These are phyloP conservation scores for Silvanus unidentatus DNA, from an alignment of 2,888 invertebrate genomes.

Conservation along the genomic window DNA sequence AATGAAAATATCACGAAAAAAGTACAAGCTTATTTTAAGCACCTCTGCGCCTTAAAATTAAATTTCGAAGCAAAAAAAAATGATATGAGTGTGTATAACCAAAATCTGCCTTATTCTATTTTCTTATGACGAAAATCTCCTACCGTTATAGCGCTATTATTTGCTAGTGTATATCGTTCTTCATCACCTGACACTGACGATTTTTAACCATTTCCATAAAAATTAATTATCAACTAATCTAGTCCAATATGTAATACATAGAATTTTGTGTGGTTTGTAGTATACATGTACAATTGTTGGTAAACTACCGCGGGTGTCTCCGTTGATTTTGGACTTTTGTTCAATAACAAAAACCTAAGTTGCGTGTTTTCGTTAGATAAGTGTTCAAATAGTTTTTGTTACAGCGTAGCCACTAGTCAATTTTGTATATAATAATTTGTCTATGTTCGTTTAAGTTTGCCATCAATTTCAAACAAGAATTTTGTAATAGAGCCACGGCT, in stretches of 20 bases:
- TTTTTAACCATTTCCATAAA: slow-evolving; percentile 47
- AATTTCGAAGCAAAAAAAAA: slow-evolving; percentile 50
- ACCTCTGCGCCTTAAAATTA: slow-evolving; percentile 69
- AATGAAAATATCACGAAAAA: slow-evolving; percentile 56
- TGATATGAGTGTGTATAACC: slow-evolving; percentile 56
- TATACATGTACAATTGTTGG: slow-evolving; percentile 54
- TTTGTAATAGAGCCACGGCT: too few species aligned
- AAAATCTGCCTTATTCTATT: slow-evolving; percentile 67
- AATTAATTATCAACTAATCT: slow-evolving; percentile 48
- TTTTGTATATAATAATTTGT: slow-evolving; percentile 1
- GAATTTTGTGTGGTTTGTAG: slow-evolving; percentile 54
- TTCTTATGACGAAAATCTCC: slow-evolving; percentile 54
- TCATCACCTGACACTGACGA: slow-evolving; percentile 47
- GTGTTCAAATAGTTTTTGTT: slow-evolving; percentile 30
- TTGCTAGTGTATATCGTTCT: slow-evolving; percentile 49
- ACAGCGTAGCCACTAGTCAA: slow-evolving; percentile 39
- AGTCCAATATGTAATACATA: slow-evolving; percentile 51
- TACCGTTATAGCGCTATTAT: slow-evolving; percentile 50
- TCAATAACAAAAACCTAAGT: slow-evolving; percentile 7
- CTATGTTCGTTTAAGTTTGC: not conserved
- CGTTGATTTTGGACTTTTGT: slow-evolving; percentile 34
- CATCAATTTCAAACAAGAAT: too few species aligned
- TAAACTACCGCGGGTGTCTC: slow-evolving; percentile 47
- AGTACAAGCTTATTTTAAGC: slow-evolving; percentile 69
- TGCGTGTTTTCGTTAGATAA: slow-evolving; percentile 15